phyloP scores from a whole-genome alignment of 2,888 invertebrate species.

The Ypsolopha scabrella region DNA sequence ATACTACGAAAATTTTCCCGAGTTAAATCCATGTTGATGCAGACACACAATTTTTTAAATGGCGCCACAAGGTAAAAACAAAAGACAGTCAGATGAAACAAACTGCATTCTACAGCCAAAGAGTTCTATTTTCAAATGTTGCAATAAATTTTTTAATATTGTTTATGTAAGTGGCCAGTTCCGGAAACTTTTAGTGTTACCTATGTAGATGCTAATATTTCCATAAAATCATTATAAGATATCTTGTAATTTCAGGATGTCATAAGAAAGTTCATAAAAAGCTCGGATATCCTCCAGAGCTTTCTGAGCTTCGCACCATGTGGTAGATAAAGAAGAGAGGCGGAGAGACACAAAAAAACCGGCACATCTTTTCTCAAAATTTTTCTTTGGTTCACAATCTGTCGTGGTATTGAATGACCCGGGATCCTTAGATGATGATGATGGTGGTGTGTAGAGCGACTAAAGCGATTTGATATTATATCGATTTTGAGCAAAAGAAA shows the following conservation, averaged over 20 bases:
- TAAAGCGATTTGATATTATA: neutral
- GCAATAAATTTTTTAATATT: too few species aligned
- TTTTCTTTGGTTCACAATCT: constrained; percentile 38
- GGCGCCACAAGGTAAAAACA: too few species aligned
- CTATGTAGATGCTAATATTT: neutral
- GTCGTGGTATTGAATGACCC: constrained; percentile 56
- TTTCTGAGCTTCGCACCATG: constrained; percentile 23
- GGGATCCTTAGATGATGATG: constrained; percentile 1
- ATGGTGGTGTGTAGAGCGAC: neutral
- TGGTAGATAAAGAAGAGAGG: constrained; percentile 16
- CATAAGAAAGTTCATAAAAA: constrained; percentile 23
- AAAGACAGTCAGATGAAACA: too few species aligned
- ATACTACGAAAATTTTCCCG: too few species aligned
- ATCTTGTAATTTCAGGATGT: constrained; percentile 19
- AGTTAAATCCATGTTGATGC: too few species aligned
- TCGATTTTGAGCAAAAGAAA: too few species aligned
- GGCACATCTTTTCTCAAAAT: constrained; percentile 22
- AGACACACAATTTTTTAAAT: too few species aligned
- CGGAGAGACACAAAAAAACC: constrained; percentile 22
- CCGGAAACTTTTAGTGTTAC: too few species aligned
- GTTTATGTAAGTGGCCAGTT: too few species aligned
- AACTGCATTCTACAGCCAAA: too few species aligned
- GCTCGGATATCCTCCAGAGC: constrained; percentile 41
- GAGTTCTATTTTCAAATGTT: too few species aligned
- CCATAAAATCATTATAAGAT: too few species aligned